These are phyloP conservation scores for Rachycentron canadum DNA, from an alignment of 2,797 vertebrate genomes.

Conservation along the genomic window DNA sequence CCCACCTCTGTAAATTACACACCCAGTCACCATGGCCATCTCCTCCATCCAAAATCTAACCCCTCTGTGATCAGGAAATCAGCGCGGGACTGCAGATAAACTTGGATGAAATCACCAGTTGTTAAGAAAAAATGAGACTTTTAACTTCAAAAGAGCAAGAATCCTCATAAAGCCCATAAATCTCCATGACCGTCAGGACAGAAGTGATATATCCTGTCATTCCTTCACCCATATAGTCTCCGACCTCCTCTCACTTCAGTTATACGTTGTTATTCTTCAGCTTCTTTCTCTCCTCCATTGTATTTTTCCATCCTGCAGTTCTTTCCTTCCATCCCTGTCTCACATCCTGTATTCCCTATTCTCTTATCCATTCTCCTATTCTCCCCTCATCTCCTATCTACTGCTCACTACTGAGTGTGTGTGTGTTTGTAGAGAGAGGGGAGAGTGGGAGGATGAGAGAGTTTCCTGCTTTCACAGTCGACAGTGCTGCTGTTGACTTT, in stretches of 20 bases:
- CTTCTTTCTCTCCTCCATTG: slow-evolving; percentile 37
- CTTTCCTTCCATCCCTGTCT: slow-evolving; percentile 63
- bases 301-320: slow-evolving; percentile 41
- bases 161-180: slow-evolving; percentile 3
- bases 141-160: slow-evolving; percentile 21
- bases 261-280: slow-evolving; percentile 37
- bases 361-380: slow-evolving; percentile 68
- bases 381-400: slow-evolving; percentile 50
- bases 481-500: slow-evolving; percentile 61
- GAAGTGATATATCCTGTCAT: slow-evolving; percentile 22
- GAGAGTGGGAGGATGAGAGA: slow-evolving; percentile 9
- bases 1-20: not conserved
- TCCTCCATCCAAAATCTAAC: not conserved
- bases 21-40: not conserved
- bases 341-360: slow-evolving; percentile 68
- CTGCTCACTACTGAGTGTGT: slow-evolving; percentile 5
- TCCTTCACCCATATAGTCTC: slow-evolving; percentile 38
- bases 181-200: slow-evolving; percentile 27
- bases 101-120: not conserved
- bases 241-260: slow-evolving; percentile 49
- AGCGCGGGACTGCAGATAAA: slow-evolving; percentile 11
- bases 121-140: slow-evolving; percentile 7
- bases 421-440: slow-evolving; percentile 7
- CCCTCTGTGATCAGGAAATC: not conserved
- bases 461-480: slow-evolving; percentile 65